Conservation (phyloP, 1,140 invertebrate genomes). For the Scaptomyza montana region DNA sequence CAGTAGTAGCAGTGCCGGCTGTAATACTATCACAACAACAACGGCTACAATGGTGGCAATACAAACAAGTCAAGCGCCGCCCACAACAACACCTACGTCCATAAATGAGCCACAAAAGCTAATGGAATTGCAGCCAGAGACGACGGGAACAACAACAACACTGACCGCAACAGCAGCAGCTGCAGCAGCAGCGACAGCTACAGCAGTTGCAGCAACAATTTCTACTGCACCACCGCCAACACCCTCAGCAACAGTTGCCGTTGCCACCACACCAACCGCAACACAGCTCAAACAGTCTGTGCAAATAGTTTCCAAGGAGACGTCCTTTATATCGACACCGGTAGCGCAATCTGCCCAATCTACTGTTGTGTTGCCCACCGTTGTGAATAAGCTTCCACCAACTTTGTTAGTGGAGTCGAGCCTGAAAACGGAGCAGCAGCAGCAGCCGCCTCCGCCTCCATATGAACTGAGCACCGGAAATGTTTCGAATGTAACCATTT, state of each 20-base stretch:
- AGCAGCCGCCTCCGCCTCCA: slow-evolving; percentile 55
- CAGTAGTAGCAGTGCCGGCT: slow-evolving; percentile 68
- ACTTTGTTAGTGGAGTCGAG: slow-evolving; percentile 18
- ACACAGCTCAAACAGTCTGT: slow-evolving; percentile 58
- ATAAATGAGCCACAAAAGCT: slow-evolving; percentile 83
- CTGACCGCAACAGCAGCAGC: slow-evolving; percentile 39
- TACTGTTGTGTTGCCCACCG: neutral
- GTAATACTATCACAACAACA: slow-evolving; percentile 62
- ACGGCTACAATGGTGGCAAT: slow-evolving; percentile 40
- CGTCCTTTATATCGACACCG: slow-evolving; percentile 83
- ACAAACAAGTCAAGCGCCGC: slow-evolving; percentile 16
- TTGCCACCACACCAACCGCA: slow-evolving; percentile 47
- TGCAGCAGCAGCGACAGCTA: slow-evolving; percentile 49
- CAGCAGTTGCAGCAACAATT: slow-evolving; percentile 39
- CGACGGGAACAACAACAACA: slow-evolving; percentile 71
- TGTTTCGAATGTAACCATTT: slow-evolving; percentile 65
- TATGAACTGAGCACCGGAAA: slow-evolving; percentile 64
- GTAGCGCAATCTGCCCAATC: slow-evolving; percentile 41
- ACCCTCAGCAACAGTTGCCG: slow-evolving; percentile 42
- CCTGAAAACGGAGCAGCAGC: slow-evolving; percentile 41
- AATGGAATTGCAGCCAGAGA: slow-evolving; percentile 20
- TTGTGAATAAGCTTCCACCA: slow-evolving; percentile 36
- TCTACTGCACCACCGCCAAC: slow-evolving; percentile 36
- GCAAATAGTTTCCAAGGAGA: slow-evolving; percentile 84
- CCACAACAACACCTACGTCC: slow-evolving; percentile 83